Conservation (phyloP, 2,113 vertebrate genomes). For the Sclerurus mexicanus region DNA sequence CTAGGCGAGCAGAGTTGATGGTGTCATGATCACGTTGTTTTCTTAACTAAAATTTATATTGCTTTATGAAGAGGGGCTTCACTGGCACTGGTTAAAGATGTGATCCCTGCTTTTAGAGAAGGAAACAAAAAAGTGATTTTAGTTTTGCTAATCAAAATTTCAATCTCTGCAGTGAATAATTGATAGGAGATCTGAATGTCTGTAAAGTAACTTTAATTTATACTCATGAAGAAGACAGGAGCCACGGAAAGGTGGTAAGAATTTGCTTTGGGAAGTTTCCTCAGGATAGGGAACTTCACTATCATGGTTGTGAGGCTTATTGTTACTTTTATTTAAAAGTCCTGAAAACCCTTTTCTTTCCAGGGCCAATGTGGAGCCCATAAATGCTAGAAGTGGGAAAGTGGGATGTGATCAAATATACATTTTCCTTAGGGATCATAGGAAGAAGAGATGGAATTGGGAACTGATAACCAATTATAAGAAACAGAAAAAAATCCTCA, state of each 20-base stretch:
- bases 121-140: neutral
- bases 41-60: neutral
- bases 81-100: neutral
- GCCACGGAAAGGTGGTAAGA: neutral
- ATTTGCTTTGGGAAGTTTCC: neutral
- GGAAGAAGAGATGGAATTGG: neutral
- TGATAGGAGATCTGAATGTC: neutral
- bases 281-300: neutral
- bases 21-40: neutral
- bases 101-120: neutral
- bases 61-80: neutral
- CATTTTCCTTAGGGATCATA: neutral
- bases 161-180: neutral
- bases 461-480: neutral
- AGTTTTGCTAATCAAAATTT: neutral
- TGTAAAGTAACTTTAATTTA: neutral
- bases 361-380: neutral
- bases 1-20: neutral
- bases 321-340: neutral
- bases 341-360: neutral
- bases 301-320: neutral
- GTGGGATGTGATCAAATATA: neutral
- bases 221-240: neutral
- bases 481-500: neutral
- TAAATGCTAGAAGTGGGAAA: neutral